Base-by-base conservation (phyloP, 2,888 invertebrate genomes). In the Rhamnusium bicolor region DNA sequence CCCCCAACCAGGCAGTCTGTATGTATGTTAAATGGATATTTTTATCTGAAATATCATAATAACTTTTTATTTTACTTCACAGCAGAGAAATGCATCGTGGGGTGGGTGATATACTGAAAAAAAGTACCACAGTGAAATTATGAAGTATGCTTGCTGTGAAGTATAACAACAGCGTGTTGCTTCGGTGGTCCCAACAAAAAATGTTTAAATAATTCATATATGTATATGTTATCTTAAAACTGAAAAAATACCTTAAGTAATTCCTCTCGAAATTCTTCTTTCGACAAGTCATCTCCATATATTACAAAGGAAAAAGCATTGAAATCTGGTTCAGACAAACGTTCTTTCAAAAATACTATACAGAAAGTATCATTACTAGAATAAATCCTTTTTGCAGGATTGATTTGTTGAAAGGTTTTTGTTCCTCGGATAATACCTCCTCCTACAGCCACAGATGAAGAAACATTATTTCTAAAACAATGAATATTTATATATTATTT, bases 281-380 rank as follows among this genome's bases (percentile, higher is more conserved):
- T 79, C 4, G 82, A 75, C 18, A 84, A 72, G 58, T 82, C 81
- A 73, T 79, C 76, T 14, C 82, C 84, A 32, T 71, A 77, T 47
- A 86, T 84, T 12, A 85, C 84, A 75, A 76, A 78, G 5, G 85
- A 86, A 72, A 79, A 83, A 2, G 85, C 83, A 75, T 82, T 79
- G 71, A 85, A 86, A 70, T 83, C 77, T 49, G 82, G 74, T 24
- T 58, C 51, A 46, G 49, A 32, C 19, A 65, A 69, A 62, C 77
- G 74, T 62, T 82, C 79, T 62, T 82, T 73, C 19, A 82, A 76
- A 75, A 85, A 85, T 32, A 77, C 74, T 68, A 85, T 83, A 61
- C 83, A 85, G 62, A 84, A 78, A 47, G 79, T 75, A 32, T 80
- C 82, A 69, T 77, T 79, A 58, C 53, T 77, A 14, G 78, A 72